Evolutionary conservation across 2,888 invertebrate genomes (phyloP).

Genomic region (Melipona bicolor): DNA sequence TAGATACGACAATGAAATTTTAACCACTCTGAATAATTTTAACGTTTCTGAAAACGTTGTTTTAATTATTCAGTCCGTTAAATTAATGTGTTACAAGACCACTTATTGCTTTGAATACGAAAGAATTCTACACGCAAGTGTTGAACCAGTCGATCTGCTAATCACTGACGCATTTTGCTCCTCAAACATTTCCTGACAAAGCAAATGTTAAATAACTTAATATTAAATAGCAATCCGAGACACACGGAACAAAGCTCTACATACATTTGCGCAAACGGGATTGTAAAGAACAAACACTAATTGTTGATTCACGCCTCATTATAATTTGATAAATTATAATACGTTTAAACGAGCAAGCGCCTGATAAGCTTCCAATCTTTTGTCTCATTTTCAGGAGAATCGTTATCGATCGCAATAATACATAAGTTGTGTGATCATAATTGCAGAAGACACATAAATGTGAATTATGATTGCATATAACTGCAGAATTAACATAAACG

Average conservation of each 20-base stretch:
- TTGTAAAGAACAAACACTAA: conserved; percentile 11
- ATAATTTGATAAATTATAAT: conserved; percentile 21
- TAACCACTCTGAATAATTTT: neutral
- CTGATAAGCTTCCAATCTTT: conserved; percentile 17
- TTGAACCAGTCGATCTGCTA: neutral
- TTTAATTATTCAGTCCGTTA: too few relatives aligned
- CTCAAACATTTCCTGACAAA: neutral
- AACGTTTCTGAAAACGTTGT: neutral
- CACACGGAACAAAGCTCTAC: conserved; percentile 12
- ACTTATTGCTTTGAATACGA: too few relatives aligned
- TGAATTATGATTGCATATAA: too few relatives aligned
- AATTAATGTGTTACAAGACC: neutral
- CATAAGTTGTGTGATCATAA: conserved; percentile 3
- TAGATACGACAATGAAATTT: neutral
- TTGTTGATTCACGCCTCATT: conserved; percentile 21
- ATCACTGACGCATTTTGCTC: neutral
- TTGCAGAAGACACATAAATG: neutral
- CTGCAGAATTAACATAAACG: neutral
- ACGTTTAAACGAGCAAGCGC: neutral
- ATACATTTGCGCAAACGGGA: conserved; percentile 13
- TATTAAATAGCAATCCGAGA: conserved; percentile 13
- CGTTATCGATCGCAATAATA: conserved; percentile 22
- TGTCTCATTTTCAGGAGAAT: neutral
- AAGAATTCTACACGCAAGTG: neutral
- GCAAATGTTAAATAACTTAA: neutral